Evolutionary conservation across 2,113 vertebrate species (phyloP), one percentile per base, ranked within the genome.

Genomic region (Prochilodus magdalenae): DNA sequence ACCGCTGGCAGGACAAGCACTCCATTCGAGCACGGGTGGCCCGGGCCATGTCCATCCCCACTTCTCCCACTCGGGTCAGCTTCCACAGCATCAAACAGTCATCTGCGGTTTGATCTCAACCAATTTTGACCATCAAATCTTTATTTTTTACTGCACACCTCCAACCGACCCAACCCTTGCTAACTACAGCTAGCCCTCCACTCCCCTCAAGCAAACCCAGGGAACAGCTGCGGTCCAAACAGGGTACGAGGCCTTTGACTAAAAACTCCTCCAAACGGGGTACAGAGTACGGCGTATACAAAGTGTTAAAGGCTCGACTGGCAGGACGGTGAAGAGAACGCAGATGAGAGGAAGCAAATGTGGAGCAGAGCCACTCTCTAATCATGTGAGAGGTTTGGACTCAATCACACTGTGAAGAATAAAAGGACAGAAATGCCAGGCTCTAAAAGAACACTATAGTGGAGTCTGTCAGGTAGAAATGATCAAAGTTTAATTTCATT

Each of bases 31-130:
- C 96, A 0, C 94, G 97, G 0, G 96, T 98, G 73, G 96, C 98
- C 0, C 92, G 96, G 0, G 97, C 98, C 86, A 97, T 99, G 97
- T 99, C 98, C 90, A 98, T 99, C 86, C 98, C 97, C 83, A 99
- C 97, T 0, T 99, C 98, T 1, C 97, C 98, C 0, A 98, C 97
- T 4, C 94, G 96, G 0, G 94, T 99, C 93, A 99, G 97, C 91
- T 99, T 99, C 80, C 98, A 99, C 92, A 98, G 97, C 93, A 98
- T 99, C 95, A 99, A 99, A 90, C 97, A 98, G 88, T 98, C 96
- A 0, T 87, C 86, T 0, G 83, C 86, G 7, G 78, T 87, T 69
- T 87, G 81, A 87, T 67, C 27, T 20, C n/a, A 62, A n/a, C 33
- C 29, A 36, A 80, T 57, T 27, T 14, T 10, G 15, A 76, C 13